Evolutionary conservation across 2,797 vertebrate species (phyloP).

Genomic region (Rhabdomys pumilio): DNA sequence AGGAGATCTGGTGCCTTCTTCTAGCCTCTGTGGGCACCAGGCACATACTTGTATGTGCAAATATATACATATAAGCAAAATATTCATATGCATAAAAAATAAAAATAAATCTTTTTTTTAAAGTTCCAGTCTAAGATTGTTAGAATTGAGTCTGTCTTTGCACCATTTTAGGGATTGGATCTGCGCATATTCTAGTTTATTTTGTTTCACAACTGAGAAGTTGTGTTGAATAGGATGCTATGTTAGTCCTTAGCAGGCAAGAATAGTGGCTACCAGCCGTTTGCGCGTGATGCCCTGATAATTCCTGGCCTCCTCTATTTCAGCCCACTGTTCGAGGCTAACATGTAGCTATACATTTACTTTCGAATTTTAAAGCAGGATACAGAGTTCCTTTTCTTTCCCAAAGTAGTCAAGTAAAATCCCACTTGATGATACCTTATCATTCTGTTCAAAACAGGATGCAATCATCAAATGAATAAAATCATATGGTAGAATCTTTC

Average conservation of each 20-base stretch:
- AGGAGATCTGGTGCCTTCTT: background rate
- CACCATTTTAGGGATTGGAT: slow-evolving; percentile 36
- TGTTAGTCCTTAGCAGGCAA: background rate
- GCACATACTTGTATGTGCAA: background rate
- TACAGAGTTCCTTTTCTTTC: background rate
- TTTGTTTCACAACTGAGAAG: slow-evolving; percentile 26
- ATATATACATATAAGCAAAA: background rate
- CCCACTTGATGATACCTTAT: slow-evolving; percentile 37
- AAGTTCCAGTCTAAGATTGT: slow-evolving; percentile 53
- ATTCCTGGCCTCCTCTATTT: background rate
- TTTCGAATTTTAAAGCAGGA: slow-evolving; percentile 53
- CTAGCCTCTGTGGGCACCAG: background rate
- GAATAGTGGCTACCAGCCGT: background rate
- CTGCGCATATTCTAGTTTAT: slow-evolving; percentile 26
- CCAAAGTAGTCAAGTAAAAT: background rate
- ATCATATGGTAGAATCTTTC: background rate
- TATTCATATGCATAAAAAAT: background rate
- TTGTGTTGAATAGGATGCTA: slow-evolving; percentile 12
- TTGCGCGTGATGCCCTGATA: fast-evolving
- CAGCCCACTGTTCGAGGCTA: background rate
- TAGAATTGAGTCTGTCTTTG: slow-evolving; percentile 30
- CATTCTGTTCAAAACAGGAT: slow-evolving; percentile 43
- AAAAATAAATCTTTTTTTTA: background rate
- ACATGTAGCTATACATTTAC: background rate
- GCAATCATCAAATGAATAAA: slow-evolving; percentile 67